Conservation (phyloP, 2,113 vertebrate genomes). For the Gobius niger region DNA sequence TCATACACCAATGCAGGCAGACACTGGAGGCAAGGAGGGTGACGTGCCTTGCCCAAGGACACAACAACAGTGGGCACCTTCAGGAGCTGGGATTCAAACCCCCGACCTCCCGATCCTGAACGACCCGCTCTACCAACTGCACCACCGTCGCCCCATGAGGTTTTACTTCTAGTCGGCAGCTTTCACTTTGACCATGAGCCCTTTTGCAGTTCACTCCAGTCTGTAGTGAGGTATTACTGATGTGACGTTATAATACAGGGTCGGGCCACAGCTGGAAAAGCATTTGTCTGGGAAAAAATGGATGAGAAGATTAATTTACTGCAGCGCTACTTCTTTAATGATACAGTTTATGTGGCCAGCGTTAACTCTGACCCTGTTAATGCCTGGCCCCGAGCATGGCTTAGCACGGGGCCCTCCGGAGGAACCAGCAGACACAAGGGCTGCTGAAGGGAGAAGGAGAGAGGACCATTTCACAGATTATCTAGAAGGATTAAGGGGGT, state of each 20-base stretch:
- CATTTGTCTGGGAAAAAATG: slow-evolving; percentile 68
- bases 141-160: too few relatives aligned
- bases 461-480: slow-evolving; percentile 81
- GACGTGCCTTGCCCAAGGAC: too few relatives aligned
- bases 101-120: too few relatives aligned
- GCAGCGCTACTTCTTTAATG: slow-evolving; percentile 71
- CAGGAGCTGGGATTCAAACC: too few relatives aligned
- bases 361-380: slow-evolving; percentile 60
- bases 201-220: slow-evolving; percentile 17
- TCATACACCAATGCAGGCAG: too few relatives aligned
- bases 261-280: slow-evolving; percentile 52
- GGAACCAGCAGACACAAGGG: slow-evolving; percentile 66
- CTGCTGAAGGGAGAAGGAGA: slow-evolving; percentile 65
- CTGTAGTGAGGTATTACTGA: slow-evolving; percentile 20
- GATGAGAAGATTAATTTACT: slow-evolving; percentile 74
- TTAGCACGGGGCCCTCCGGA: slow-evolving; percentile 56
- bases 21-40: too few relatives aligned
- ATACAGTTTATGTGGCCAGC: slow-evolving; percentile 63
- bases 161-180: slow-evolving; percentile 3
- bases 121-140: too few relatives aligned
- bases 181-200: slow-evolving; percentile 17
- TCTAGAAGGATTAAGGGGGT: slow-evolving; percentile 79
- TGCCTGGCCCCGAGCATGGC: slow-evolving; percentile 42
- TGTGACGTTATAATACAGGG: slow-evolving; percentile 54
- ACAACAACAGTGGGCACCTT: too few relatives aligned